phyloP scores from a whole-genome alignment of 2,888 invertebrate species.

The Drosophila mimetica region DNA sequence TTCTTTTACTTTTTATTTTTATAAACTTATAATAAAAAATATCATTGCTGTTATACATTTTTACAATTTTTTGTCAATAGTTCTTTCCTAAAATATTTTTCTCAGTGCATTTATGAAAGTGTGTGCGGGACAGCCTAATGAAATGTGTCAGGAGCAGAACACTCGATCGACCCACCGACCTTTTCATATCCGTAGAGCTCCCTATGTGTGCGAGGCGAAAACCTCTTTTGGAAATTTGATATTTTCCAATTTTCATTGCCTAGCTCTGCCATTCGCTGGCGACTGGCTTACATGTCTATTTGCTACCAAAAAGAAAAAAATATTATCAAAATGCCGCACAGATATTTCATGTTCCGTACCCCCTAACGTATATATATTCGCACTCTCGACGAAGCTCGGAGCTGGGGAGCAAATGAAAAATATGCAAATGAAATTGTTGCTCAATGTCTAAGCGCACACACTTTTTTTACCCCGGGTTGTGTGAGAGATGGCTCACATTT shows the following conservation, averaged over 20 bases:
- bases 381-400: slow-evolving; percentile 50
- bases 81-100: not conserved
- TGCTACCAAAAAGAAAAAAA: slow-evolving; percentile 18
- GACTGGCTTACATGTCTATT: slow-evolving; percentile 54
- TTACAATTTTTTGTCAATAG: not conserved
- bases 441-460: slow-evolving; percentile 59
- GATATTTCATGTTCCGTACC: slow-evolving; percentile 61
- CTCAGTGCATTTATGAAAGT: slow-evolving; percentile 12
- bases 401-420: slow-evolving; percentile 66
- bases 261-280: slow-evolving; percentile 56
- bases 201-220: slow-evolving; percentile 5
- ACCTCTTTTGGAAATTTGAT: slow-evolving; percentile 65
- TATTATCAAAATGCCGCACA: slow-evolving; percentile 59
- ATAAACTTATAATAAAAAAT: too few relatives aligned
- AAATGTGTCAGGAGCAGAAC: slow-evolving; percentile 72
- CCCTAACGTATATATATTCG: slow-evolving; percentile 36
- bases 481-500: slow-evolving; percentile 27
- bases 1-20: too few relatives aligned
- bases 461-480: slow-evolving; percentile 22
- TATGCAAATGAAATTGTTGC: slow-evolving; percentile 77
- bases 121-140: slow-evolving; percentile 62
- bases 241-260: slow-evolving; percentile 77
- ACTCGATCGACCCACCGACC: slow-evolving; percentile 59
- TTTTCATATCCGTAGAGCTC: slow-evolving; percentile 20
- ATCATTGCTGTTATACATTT: too few relatives aligned